These are phyloP conservation scores for Melipona bicolor DNA, from an alignment of 2,888 invertebrate genomes.

Conservation along the genomic window DNA sequence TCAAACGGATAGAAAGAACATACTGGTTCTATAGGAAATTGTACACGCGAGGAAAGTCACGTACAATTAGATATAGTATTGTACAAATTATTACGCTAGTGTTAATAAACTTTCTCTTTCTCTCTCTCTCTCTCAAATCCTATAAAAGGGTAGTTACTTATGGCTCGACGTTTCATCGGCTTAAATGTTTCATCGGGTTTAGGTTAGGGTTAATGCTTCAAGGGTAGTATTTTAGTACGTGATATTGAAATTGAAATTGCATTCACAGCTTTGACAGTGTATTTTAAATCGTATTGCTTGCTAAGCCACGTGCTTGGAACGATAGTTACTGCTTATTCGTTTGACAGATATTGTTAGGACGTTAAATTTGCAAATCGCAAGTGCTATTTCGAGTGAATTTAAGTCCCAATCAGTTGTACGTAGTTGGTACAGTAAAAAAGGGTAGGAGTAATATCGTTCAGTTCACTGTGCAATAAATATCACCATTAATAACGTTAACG, in stretches of 20 bases:
- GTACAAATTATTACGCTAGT: conserved; percentile 48
- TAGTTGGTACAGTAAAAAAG: too few species aligned
- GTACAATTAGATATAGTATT: conserved; percentile 11
- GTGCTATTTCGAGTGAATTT: too few species aligned
- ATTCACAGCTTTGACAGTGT: conserved; percentile 1
- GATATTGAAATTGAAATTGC: neutral
- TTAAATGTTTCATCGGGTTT: neutral
- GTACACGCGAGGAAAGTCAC: conserved; percentile 10
- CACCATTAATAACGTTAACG: neutral
- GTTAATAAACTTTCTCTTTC: neutral
- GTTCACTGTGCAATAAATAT: neutral
- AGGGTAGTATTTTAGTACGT: neutral
- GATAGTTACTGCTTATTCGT: neutral
- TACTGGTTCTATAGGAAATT: conserved; percentile 8
- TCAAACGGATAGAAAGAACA: neutral
- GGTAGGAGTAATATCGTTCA: neutral
- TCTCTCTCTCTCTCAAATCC: neutral
- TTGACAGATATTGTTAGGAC: neutral
- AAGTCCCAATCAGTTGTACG: too few species aligned
- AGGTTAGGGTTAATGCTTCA: too few species aligned
- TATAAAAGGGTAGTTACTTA: conserved; percentile 21
- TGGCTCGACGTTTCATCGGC: conserved; percentile 20
- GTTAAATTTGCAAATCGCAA: neutral
- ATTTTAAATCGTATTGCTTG: neutral
- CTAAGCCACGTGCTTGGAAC: neutral